Evolutionary conservation across 2,888 invertebrate species (phyloP).

Genomic region (Cremastinae sp.): DNA sequence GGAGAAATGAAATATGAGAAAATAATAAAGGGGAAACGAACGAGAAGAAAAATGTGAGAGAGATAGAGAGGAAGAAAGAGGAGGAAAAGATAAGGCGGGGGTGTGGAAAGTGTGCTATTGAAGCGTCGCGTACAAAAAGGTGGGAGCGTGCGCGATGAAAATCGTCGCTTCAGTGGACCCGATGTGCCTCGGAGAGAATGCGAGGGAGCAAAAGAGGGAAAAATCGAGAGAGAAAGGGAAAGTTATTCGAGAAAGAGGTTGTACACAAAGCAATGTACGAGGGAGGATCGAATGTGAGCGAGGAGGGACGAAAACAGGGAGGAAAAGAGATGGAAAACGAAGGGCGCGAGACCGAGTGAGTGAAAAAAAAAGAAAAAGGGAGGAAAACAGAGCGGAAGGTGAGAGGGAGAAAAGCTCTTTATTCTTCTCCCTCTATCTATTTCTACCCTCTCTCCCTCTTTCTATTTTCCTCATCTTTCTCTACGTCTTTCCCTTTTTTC

Average conservation of each 20-base stretch:
- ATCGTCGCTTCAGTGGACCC: conserved; percentile 36
- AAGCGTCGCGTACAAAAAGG: conserved; percentile 23
- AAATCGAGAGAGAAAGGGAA: conserved; percentile 60
- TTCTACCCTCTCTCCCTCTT: too few species aligned
- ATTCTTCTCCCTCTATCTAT: not conserved
- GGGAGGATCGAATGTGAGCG: conserved; percentile 50
- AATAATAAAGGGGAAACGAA: conserved; percentile 22
- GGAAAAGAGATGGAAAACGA: conserved; percentile 50
- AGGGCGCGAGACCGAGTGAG: conserved; percentile 29
- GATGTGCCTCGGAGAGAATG: conserved; percentile 52
- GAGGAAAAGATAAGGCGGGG: conserved; percentile 22
- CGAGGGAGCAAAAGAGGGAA: conserved; percentile 43
- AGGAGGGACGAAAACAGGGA: conserved; percentile 51
- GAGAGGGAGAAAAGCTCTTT: conserved; percentile 13
- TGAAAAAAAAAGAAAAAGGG: conserved; percentile 39
- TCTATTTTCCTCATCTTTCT: too few species aligned
- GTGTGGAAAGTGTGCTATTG: conserved; percentile 56
- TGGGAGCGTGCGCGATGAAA: conserved; percentile 20
- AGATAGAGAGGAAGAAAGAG: not conserved
- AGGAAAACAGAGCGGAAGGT: conserved; percentile 41
- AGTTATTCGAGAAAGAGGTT: conserved; percentile 65
- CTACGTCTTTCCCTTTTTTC: too few species aligned
- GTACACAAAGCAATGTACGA: conserved; percentile 66
- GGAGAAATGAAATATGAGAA: not conserved
- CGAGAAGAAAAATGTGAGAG: conserved; percentile 33